Base-by-base conservation (phyloP, 1,140 invertebrate genomes). In the Drosophila aff. region DNA sequence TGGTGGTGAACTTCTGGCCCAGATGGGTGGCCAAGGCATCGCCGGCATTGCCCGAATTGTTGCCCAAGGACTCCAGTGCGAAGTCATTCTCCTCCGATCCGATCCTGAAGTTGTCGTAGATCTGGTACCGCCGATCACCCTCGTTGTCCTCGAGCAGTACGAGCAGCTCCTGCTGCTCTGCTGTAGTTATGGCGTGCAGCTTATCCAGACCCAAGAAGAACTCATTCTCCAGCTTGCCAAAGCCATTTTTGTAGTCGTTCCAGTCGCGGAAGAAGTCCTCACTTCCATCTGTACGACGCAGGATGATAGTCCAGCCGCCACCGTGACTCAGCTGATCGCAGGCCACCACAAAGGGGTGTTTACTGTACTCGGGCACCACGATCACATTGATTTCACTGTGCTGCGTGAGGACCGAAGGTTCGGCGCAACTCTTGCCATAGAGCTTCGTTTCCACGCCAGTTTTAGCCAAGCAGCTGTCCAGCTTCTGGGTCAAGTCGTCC, bases 141-240 rank as follows among this genome's bases (percentile, higher is more conserved):
- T 74, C 71, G 13, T 69, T 49, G 16, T 81, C 79, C 31, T 76
- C 77, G 11, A 96, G 90, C 58, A 96, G 94, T 36, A 96, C 94
- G 36, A 94, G 84, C 15, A 96, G 77, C 50, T 95, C 94, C 53
- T 95, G 95, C 43, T 94, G 90, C 76, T 94, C 93, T 66, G 94
- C 93, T 52, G 93, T 94, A 4, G 94, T 95, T 11, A 95, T 73
- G 47, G 92, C 93, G 73, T 94, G 92, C 2, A 95, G 85, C 72
- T 95, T 95, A 16, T 95, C 94, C 55, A 95, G 79, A 11, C 95
- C 95, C 2, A 95, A 75, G 94, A 95, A 95, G 76, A 95, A 95
- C 79, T 95, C 95, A 3, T 94, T 93, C 21, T 93, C 94, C 18
- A 95, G 69, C 69, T 95, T 95, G 1, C 95, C 95, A 75, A 95